Conservation (phyloP, 2,888 invertebrate genomes). For the Smittia sp. region DNA sequence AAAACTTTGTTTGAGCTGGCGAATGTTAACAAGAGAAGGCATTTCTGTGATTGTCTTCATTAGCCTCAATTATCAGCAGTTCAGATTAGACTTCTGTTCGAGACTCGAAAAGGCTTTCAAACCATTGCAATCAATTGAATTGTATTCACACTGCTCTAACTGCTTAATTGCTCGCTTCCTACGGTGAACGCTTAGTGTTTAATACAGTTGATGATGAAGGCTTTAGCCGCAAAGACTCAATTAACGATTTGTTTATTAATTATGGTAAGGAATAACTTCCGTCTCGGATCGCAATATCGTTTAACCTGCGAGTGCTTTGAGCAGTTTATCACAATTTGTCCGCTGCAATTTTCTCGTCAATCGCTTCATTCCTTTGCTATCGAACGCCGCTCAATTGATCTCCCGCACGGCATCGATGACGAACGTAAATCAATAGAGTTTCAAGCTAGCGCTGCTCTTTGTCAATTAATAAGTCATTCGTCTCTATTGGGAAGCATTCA, state of each 20-base stretch:
- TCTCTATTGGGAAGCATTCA: background rate
- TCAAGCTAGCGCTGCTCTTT: background rate
- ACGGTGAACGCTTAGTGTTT: background rate
- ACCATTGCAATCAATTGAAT: background rate
- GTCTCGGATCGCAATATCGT: too few species aligned
- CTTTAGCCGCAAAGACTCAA: background rate
- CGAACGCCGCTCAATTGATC: background rate
- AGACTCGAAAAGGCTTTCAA: conserved; percentile 20
- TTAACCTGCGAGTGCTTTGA: too few species aligned
- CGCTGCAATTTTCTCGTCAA: background rate
- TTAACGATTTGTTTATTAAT: background rate
- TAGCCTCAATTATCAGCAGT: conserved; percentile 24
- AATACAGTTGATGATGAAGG: background rate
- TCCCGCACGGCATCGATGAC: background rate
- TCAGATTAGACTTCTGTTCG: conserved; percentile 13
- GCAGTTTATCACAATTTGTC: background rate
- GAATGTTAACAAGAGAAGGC: conserved; percentile 16
- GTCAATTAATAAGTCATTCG: conserved; percentile 4
- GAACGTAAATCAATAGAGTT: background rate
- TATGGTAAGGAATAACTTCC: background rate
- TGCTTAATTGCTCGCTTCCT: conserved; percentile 6
- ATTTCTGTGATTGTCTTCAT: conserved; percentile 34
- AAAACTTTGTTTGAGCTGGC: background rate
- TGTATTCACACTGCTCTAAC: background rate
- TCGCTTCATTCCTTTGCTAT: background rate